Base-by-base conservation (phyloP, 2,113 vertebrate species). In the Strix uralensis region DNA sequence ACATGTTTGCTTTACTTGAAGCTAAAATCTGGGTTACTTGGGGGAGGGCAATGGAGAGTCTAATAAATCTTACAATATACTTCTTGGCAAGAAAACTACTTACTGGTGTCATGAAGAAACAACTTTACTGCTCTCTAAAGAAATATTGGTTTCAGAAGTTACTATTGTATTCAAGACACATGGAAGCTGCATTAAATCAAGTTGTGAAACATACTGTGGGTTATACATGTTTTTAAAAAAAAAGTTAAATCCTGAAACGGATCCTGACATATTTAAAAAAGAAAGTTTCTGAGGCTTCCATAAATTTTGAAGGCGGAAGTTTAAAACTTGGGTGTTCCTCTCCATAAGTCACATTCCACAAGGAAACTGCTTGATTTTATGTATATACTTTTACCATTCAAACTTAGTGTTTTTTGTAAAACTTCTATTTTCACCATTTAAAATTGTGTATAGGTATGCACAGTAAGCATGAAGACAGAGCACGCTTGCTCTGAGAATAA, bases 51-150 rank as follows among this genome's bases (percentile, higher is more conserved):
- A 89, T 38, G 73, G 94, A 97, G 95, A 96, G 89, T 94, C 91
- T 97, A 98, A 98, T 98, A 98, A 98, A 98, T 98, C 98, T 98
- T 96, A 97, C 91, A 96, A 96, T 98, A 97, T 92, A 97, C 96
- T 97, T 96, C 96, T 98, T 98, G 98, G 98, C 97, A 94, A 96
- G 88, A 88, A 89, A 97, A 90, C 65, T 75, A 98, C 96, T 95
- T 96, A 98, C 98, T 97, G 97, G 97, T 97, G 96, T 98, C 97
- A 97, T 93, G 94, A 97, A 97, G 98, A 98, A 98, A 97, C 96
- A 97, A 97, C 96, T 98, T 98, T 96, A 97, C 97, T 94, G 91
- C 88, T 97, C 96, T 98, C 98, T 94, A 94, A 98, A 98, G 98
- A 97, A 92, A 95, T 95, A 94, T 55, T 57, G 91, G 92, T 96